A percentile compares a stretch with the other conserved stretches of the same genome.
These are phyloP conservation scores for Eudemis profundana DNA, from an alignment of 2,888 invertebrate species.

Conservation along the genomic window DNA sequence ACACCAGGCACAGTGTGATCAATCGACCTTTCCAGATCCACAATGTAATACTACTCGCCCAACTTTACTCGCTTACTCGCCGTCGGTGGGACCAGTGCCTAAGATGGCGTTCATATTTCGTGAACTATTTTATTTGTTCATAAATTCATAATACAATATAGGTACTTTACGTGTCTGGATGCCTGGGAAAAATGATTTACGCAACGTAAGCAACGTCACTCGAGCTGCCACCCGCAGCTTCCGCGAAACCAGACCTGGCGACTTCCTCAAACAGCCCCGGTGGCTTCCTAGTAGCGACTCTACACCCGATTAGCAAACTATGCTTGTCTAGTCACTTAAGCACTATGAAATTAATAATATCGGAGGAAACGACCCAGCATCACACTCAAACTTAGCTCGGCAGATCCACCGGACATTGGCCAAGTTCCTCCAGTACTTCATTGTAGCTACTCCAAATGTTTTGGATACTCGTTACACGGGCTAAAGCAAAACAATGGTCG, in stretches of 20 bases:
- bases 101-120: too few species aligned
- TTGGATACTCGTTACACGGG: constrained; percentile 61
- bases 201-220: constrained; percentile 19
- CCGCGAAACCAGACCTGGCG: constrained; percentile 11
- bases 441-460: constrained; percentile 58
- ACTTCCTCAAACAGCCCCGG: constrained; percentile 10
- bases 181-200: constrained; percentile 9
- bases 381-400: constrained; percentile 52
- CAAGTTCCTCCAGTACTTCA: constrained; percentile 64
- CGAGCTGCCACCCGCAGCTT: constrained; percentile 10
- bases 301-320: constrained; percentile 13
- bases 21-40: too few species aligned
- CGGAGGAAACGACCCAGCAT: constrained; percentile 24
- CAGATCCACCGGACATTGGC: constrained; percentile 74
- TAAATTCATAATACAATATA: too few species aligned
- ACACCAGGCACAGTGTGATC: too few species aligned
- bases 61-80: too few species aligned
- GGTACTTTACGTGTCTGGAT: neutral
- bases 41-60: too few species aligned
- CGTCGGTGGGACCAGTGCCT: too few species aligned
- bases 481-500: constrained; percentile 67
- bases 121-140: too few species aligned
- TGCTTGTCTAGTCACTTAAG: constrained; percentile 30
- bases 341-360: constrained; percentile 17
- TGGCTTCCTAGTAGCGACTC: constrained; percentile 5